A percentile compares a stretch with the other conserved stretches of the same genome.
These are phyloP conservation scores for Aporophyla nigra DNA, from an alignment of 2,888 invertebrate species.

Conservation along the genomic window DNA sequence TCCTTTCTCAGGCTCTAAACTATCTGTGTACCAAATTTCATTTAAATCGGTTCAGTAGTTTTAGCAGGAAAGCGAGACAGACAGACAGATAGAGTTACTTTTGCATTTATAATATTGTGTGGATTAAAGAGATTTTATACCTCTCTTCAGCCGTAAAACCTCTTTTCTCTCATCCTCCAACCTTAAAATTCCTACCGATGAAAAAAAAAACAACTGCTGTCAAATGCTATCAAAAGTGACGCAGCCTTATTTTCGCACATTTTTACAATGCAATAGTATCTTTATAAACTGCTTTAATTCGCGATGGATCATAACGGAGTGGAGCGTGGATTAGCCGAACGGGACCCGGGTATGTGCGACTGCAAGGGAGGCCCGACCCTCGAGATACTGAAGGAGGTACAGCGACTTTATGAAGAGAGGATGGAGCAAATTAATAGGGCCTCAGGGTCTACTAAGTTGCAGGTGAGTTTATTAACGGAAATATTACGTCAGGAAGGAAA, in stretches of 20 bases:
- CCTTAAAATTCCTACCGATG: slow-evolving; percentile 6
- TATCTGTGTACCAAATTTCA: no score
- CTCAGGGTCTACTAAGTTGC: slow-evolving; percentile 77
- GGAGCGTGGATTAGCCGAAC: slow-evolving; percentile 74
- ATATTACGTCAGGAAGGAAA: background rate
- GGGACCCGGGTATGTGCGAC: slow-evolving; percentile 71
- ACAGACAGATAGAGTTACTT: no score
- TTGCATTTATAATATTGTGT: no score
- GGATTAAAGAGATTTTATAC: background rate
- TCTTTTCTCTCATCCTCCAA: slow-evolving; percentile 5
- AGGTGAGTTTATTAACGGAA: slow-evolving; percentile 69
- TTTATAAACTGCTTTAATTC: slow-evolving; percentile 28
- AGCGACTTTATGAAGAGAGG: slow-evolving; percentile 91
- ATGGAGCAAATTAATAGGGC: slow-evolving; percentile 90
- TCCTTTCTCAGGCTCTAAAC: no score
- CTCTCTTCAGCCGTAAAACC: slow-evolving; percentile 4
- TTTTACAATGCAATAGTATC: slow-evolving; percentile 59
- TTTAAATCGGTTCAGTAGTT: no score
- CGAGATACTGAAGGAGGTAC: slow-evolving; percentile 91
- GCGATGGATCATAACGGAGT: slow-evolving; percentile 74
- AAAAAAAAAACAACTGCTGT: slow-evolving; percentile 11
- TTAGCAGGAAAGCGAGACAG: no score
- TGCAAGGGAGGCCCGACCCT: slow-evolving; percentile 79
- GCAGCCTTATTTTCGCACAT: slow-evolving; percentile 42
- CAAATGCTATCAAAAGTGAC: slow-evolving; percentile 48